Evolutionary conservation across 2,888 invertebrate species (phyloP), one percentile per base, ranked within the genome.

Genomic region (Panorpa germanica): DNA sequence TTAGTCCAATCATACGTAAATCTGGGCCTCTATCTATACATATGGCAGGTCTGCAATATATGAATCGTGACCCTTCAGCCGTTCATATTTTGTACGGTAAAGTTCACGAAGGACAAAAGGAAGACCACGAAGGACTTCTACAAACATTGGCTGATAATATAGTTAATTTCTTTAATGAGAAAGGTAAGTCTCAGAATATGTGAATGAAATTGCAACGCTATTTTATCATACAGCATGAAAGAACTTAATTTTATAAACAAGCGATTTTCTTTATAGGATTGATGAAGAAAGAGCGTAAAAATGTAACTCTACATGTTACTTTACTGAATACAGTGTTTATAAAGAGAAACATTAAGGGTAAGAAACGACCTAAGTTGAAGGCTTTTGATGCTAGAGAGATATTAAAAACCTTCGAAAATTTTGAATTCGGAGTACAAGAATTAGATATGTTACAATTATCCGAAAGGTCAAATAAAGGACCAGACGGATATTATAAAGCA

Each of bases 61-160:
- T 91, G 86, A 90, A 90, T 48, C 91, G 93, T 52, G 90, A 95
- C 53, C 86, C 90, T 1, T 57, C 64, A 30, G 65, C 72, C 29
- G 76, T 81, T 1, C 57, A 73, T 45, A 72, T 95, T 10, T 51
- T 95, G 3, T 95, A 83, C 52, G 83, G 70, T 1, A 63, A 67
- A 47, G 65, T 86, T n/a, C n/a, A n/a, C n/a, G n/a, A n/a, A n/a
- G n/a, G n/a, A n/a, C n/a, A n/a, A n/a, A n/a, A n/a, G n/a, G n/a
- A n/a, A n/a, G n/a, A n/a, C n/a, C n/a, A n/a, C n/a, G n/a, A n/a
- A n/a, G n/a, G n/a, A n/a, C n/a, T n/a, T n/a, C n/a, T n/a, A n/a
- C n/a, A n/a, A n/a, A n/a, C n/a, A n/a, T n/a, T n/a, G n/a, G n/a
- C n/a, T n/a, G n/a, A n/a, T n/a, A n/a, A n/a, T n/a, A n/a, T 19